phyloP scores from a whole-genome alignment of 2,797 vertebrate species.

The Thunnus albacares region DNA sequence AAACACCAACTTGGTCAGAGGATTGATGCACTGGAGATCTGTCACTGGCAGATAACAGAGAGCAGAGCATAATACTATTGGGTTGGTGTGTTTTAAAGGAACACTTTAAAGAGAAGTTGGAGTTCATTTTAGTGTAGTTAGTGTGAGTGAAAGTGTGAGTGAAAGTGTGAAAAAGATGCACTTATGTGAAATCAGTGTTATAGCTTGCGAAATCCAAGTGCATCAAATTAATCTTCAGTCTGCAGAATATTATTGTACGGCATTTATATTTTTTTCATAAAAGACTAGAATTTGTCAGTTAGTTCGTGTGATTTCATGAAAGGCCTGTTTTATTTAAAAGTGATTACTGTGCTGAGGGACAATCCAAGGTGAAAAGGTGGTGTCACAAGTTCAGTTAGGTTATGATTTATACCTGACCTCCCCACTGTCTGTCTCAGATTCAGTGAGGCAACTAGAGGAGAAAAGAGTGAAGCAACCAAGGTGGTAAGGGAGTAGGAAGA shows the following conservation, averaged over 20 bases:
- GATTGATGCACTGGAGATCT: conserved; percentile 25
- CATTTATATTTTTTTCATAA: background rate
- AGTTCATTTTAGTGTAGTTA: conserved; percentile 10
- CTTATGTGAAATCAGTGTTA: background rate
- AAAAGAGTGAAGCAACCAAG: conserved; percentile 21
- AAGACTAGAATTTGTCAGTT: background rate
- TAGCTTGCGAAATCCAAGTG: background rate
- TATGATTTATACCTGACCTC: conserved; percentile 56
- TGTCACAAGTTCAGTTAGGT: background rate
- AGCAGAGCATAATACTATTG: conserved; percentile 12
- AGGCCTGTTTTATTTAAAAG: background rate
- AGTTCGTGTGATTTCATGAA: conserved; percentile 5
- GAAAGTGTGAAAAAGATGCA: conserved; percentile 4
- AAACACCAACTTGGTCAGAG: conserved; percentile 22
- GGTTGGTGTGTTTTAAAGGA: background rate
- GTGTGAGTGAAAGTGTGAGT: too few species aligned
- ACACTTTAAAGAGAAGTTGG: background rate
- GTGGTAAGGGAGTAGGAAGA: conserved; percentile 32
- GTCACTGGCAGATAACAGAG: conserved; percentile 43
- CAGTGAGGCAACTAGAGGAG: conserved; percentile 39
- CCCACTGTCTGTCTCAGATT: conserved; percentile 43
- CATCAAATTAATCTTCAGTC: background rate
- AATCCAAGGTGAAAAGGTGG: conserved; percentile 22
- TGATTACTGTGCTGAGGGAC: background rate
- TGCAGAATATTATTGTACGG: background rate